Evolutionary conservation across 2,113 vertebrate genomes (phyloP).

Genomic region (Hydrochoerus hydrochaeris): DNA sequence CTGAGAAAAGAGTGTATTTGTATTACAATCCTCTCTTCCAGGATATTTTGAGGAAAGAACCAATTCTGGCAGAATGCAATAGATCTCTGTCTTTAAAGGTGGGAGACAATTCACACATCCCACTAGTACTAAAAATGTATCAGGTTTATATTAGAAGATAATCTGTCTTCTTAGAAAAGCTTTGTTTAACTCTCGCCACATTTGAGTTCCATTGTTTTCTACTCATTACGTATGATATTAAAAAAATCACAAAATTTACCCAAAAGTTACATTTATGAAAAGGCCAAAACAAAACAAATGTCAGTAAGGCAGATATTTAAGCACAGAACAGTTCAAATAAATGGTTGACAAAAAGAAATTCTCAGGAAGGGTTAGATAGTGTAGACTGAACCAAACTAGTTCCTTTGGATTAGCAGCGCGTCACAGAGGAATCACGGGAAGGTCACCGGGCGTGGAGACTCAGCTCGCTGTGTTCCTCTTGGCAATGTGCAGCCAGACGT

Average conservation of each 20-base stretch:
- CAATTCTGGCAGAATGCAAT: constrained; percentile 53
- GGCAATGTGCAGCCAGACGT: background rate
- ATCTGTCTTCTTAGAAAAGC: constrained; percentile 52
- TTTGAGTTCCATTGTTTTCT: constrained; percentile 53
- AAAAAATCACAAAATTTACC: constrained; percentile 40
- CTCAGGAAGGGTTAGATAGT: background rate
- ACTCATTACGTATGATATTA: constrained; percentile 38
- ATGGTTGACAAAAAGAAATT: background rate
- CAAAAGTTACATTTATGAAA: background rate
- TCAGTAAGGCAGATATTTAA: background rate
- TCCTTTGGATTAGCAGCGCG: background rate
- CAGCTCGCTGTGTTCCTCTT: background rate
- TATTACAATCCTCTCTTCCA: background rate
- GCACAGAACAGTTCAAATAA: constrained; percentile 2
- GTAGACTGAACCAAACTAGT: background rate
- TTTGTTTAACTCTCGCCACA: constrained; percentile 58
- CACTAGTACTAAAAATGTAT: constrained; percentile 71
- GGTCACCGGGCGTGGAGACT: background rate
- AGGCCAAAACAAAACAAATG: constrained; percentile 22
- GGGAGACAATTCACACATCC: constrained; percentile 63
- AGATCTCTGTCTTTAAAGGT: constrained; percentile 60
- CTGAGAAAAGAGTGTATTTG: constrained; percentile 33
- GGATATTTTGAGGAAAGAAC: constrained; percentile 67
- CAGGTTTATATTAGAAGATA: constrained; percentile 66
- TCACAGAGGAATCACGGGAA: background rate